Percentiles rank a stretch among this genome's conserved stretches.
Conservation (phyloP, 2,113 vertebrate species). For the Aegypius monachus region DNA sequence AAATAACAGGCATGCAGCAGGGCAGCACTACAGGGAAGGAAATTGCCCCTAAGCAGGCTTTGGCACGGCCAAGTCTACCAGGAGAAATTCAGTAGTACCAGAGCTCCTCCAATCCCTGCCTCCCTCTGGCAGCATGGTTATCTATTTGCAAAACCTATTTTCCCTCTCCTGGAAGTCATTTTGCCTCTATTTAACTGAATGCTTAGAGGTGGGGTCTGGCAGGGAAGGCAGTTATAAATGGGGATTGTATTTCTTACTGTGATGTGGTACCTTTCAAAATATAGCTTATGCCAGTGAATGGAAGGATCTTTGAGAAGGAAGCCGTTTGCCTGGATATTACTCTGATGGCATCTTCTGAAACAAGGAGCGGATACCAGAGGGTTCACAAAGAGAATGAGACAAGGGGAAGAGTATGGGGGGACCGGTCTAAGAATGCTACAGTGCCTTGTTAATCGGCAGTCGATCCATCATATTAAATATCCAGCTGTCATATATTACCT, state of each 20-base stretch:
- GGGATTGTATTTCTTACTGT: neutral
- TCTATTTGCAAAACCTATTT: neutral
- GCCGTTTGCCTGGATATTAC: neutral
- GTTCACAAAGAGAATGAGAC: constrained; percentile 19
- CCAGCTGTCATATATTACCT: constrained; percentile 81
- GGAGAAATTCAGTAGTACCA: neutral
- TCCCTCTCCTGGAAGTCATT: neutral
- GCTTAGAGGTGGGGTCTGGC: neutral
- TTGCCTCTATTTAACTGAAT: neutral
- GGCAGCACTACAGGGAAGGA: neutral
- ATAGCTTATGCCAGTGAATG: neutral
- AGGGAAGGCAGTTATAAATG: neutral
- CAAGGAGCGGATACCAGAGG: neutral
- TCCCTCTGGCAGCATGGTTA: neutral
- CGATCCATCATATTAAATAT: constrained; percentile 79
- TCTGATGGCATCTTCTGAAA: neutral
- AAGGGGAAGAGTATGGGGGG: constrained; percentile 57
- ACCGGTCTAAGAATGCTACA: constrained; percentile 60
- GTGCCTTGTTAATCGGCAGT: constrained; percentile 78
- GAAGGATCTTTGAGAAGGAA: neutral
- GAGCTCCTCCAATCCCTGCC: neutral
- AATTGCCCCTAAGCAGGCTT: neutral
- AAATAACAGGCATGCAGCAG: neutral
- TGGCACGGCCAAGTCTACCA: neutral
- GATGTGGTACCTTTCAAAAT: neutral